Conservation (phyloP, 1,140 invertebrate genomes). For the Sycophila sp. region DNA sequence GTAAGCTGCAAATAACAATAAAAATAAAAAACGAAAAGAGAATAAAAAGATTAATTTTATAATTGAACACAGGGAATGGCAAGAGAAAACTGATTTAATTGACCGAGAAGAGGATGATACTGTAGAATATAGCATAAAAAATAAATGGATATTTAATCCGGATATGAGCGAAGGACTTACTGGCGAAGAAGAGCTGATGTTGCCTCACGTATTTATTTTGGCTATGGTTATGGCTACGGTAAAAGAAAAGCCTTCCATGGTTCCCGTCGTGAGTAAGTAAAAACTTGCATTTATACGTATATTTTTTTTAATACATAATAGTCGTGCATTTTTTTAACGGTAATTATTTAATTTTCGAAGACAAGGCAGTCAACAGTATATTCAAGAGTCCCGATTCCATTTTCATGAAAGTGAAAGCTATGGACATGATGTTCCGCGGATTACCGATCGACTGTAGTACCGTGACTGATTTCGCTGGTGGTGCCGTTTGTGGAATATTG, state of each 20-base stretch:
- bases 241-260: slow-evolving; percentile 71
- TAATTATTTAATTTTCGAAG: no score
- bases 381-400: slow-evolving; percentile 72
- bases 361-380: slow-evolving; percentile 63
- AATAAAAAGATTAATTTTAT: neutral
- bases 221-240: slow-evolving; percentile 65
- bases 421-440: slow-evolving; percentile 78
- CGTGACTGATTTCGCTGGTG: slow-evolving; percentile 76
- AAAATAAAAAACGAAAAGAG: neutral
- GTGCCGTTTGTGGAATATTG: slow-evolving; percentile 71
- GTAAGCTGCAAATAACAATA: slow-evolving; percentile 68
- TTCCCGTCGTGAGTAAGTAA: slow-evolving; percentile 69
- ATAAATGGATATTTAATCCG: slow-evolving; percentile 73
- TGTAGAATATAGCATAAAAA: slow-evolving; percentile 73
- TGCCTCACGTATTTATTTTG: slow-evolving; percentile 72
- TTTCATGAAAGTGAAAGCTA: slow-evolving; percentile 72
- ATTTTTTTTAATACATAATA: neutral
- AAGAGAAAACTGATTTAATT: slow-evolving; percentile 77
- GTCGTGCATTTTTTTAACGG: neutral
- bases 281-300: neutral
- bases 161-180: slow-evolving; percentile 72
- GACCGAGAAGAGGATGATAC: slow-evolving; percentile 78
- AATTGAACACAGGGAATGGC: slow-evolving; percentile 74
- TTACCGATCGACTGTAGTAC: slow-evolving; percentile 77
- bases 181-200: slow-evolving; percentile 74